Evolutionary conservation across 2,888 invertebrate genomes (phyloP).

Genomic region (Drosophila trichaetosa): DNA sequence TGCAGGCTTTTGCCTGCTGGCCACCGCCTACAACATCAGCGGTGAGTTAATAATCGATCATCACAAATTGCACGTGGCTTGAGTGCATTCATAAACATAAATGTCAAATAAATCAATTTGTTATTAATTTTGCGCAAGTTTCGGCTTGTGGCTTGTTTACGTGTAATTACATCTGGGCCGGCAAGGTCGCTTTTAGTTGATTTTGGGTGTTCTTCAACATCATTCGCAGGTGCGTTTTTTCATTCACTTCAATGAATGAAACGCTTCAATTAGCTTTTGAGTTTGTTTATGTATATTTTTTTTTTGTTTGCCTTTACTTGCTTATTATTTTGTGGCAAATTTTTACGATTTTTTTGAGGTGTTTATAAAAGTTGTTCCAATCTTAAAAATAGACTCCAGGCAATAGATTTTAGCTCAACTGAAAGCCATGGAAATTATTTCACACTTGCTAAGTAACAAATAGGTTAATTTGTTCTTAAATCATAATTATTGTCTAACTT

Average conservation of each 20-base stretch:
- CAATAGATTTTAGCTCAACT: constrained; percentile 38
- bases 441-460: neutral
- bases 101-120: constrained; percentile 21
- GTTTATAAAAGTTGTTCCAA: constrained; percentile 52
- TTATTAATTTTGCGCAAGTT: constrained; percentile 21
- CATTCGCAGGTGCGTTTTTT: constrained; percentile 24
- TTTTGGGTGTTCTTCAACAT: constrained; percentile 35
- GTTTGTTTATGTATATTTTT: constrained; percentile 59
- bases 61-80: constrained; percentile 29
- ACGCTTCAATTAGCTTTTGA: constrained; percentile 31
- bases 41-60: constrained; percentile 56
- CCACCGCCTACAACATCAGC: constrained; percentile 65
- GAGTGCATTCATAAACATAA: constrained; percentile 36
- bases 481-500: neutral
- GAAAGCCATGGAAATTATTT: constrained; percentile 10
- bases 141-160: constrained; percentile 27
- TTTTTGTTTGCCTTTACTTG: neutral
- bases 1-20: constrained; percentile 65
- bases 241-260: constrained; percentile 61
- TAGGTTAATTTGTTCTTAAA: neutral
- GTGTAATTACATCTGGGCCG: constrained; percentile 64
- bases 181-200: constrained; percentile 57
- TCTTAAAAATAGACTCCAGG: constrained; percentile 43
- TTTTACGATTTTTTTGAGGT: constrained; percentile 56
- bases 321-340: constrained; percentile 37